These are phyloP conservation scores for Crenichthys baileyi DNA, from an alignment of 2,797 vertebrate genomes.

Conservation along the genomic window DNA sequence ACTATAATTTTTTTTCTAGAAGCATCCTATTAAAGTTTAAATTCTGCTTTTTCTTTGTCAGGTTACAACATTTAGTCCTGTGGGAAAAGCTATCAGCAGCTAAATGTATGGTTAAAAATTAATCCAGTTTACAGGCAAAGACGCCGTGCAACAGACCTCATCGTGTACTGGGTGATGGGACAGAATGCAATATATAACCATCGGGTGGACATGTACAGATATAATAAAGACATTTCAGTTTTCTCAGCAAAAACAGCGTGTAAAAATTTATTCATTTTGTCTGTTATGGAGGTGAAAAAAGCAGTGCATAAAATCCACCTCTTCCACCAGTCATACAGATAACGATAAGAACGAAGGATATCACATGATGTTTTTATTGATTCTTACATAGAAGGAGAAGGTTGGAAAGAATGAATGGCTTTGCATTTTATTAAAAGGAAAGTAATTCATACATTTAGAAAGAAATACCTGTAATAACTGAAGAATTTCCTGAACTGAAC, in stretches of 20 bases:
- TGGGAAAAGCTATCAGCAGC: constrained; percentile 23
- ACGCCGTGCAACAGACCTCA: constrained; percentile 14
- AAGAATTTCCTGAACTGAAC: neutral
- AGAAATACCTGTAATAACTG: too few species aligned
- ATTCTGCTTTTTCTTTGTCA: constrained; percentile 6
- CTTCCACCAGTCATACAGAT: neutral
- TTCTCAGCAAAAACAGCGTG: neutral
- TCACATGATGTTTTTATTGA: neutral
- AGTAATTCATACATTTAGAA: neutral
- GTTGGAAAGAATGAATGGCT: neutral
- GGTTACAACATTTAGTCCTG: constrained; percentile 1
- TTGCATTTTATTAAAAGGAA: neutral
- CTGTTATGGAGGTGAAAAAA: neutral
- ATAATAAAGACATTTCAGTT: neutral
- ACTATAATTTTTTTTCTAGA: neutral
- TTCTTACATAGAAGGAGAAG: neutral
- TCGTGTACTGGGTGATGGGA: constrained; percentile 9
- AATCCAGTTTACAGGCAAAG: constrained; percentile 41
- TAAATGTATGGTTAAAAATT: constrained; percentile 52
- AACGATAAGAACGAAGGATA: neutral
- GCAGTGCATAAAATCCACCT: too few species aligned
- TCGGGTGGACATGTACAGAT: constrained; percentile 5
- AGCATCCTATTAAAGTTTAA: neutral
- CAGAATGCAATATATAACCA: constrained; percentile 13
- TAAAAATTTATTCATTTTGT: neutral